These are phyloP conservation scores for Cephus nigrinus DNA, from an alignment of 2,888 invertebrate genomes.

Conservation along the genomic window DNA sequence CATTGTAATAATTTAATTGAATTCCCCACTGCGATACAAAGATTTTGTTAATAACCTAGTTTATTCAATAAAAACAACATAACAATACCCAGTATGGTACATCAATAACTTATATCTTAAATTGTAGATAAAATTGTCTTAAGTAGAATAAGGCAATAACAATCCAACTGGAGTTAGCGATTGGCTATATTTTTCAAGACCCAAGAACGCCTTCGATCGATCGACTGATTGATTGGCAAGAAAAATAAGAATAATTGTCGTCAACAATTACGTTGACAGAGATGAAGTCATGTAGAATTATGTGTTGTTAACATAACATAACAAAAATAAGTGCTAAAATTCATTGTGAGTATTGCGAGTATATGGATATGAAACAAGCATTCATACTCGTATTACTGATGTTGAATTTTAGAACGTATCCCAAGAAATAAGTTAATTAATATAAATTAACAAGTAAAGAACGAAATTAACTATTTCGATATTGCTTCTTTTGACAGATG, in stretches of 20 bases:
- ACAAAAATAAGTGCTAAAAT: background rate
- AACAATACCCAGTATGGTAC: constrained; percentile 3
- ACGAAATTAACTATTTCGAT: background rate
- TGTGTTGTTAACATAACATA: background rate
- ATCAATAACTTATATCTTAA: background rate
- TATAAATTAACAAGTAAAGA: background rate
- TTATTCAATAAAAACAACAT: constrained; percentile 1
- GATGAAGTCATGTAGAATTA: background rate
- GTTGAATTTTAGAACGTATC: background rate
- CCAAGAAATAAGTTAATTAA: background rate
- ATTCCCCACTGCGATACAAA: background rate
- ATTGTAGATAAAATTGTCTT: constrained; percentile 4
- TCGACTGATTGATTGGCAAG: background rate
- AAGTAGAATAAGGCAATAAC: constrained; percentile 15
- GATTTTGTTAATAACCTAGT: background rate
- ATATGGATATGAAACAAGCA: background rate
- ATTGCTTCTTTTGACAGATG: background rate
- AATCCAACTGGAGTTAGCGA: constrained; percentile 11
- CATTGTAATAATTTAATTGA: background rate
- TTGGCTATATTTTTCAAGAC: background rate
- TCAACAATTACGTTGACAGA: background rate
- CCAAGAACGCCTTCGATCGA: background rate
- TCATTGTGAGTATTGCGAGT: background rate
- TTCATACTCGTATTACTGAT: background rate
- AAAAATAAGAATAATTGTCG: background rate